Evolutionary conservation across 1,140 invertebrate genomes (phyloP), one percentile per base, ranked within the genome.

Genomic region (Pemphigus obesinymphae): DNA sequence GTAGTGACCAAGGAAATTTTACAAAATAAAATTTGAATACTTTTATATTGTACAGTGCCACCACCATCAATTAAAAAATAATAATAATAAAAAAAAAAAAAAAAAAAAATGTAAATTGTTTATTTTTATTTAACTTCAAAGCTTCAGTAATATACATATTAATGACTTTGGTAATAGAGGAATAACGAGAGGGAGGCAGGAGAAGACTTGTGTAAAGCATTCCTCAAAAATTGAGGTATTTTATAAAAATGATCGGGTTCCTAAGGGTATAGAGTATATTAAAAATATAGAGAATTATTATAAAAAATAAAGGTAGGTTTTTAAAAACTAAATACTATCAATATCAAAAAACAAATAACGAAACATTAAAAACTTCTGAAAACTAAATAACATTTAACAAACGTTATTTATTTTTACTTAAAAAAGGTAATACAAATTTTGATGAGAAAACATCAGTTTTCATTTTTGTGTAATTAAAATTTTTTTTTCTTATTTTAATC

Each of bases 231-330:
- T 50, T 20, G 26, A 73, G 70, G 70, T 73, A 73, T 73, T 58
- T 61, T 11, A 61, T 80, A 80, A 63, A 80, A 80, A 63, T 20
- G 55, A 80, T 58, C 37, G 17, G 76, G 53, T 40, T 63, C n/a
- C 50, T 80, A 80, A 63, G 37, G 76, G 76, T 63, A 80, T 43
- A 80, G 53, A 80, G 37, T 63, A 80, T 80, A 80, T 80, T 80
- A 80, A 80, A 80, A 80, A 80, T 80, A 80, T 80, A 80, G 53
- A 80, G 76, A 80, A 80, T 80, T 80, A 50, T 80, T 80, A 80
- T 80, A 80, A 80, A 80, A 80, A 80, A 80, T 80, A 80, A 80
- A 80, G 76, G 76, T 80, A 80, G 76, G 76, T 80, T 80, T 43
- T 80, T 80, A 63, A 80, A 80, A 80, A 80, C 76, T 80, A 80